phyloP scores from a whole-genome alignment of 2,113 vertebrate genomes.

The Corythaeola cristata region DNA sequence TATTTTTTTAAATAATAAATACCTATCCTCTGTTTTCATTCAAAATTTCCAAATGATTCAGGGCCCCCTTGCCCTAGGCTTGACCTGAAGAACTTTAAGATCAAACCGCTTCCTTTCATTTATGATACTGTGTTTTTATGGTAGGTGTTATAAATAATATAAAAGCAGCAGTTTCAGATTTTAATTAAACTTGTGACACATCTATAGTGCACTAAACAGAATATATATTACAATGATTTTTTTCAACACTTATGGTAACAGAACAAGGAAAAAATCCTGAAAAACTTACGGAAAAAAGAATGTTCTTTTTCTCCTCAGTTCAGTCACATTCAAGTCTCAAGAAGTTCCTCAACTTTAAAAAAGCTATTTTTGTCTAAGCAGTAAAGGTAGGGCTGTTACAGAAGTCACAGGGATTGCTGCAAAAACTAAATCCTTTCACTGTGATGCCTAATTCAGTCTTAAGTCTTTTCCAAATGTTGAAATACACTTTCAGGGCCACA shows the following conservation, averaged over 20 bases:
- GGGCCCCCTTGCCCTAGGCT: not conserved
- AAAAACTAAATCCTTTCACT: not conserved
- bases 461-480: constrained; percentile 19
- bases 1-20: not conserved
- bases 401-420: constrained; percentile 23
- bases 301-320: not conserved
- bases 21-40: not conserved
- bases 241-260: not conserved
- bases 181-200: not conserved
- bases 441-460: not conserved
- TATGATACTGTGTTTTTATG: not conserved
- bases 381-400: constrained; percentile 15
- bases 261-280: not conserved
- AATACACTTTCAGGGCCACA: not conserved
- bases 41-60: not conserved
- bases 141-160: not conserved
- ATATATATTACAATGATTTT: not conserved
- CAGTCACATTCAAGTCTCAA: not conserved
- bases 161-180: not conserved
- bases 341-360: constrained; percentile 15
- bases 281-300: not conserved
- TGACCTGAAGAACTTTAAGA: not conserved
- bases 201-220: not conserved
- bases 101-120: not conserved
- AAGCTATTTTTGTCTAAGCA: constrained; percentile 33